Evolutionary conservation across 92 coral and sea anemone genomes (phyloP).

Genomic region (Actinernus sp.): DNA sequence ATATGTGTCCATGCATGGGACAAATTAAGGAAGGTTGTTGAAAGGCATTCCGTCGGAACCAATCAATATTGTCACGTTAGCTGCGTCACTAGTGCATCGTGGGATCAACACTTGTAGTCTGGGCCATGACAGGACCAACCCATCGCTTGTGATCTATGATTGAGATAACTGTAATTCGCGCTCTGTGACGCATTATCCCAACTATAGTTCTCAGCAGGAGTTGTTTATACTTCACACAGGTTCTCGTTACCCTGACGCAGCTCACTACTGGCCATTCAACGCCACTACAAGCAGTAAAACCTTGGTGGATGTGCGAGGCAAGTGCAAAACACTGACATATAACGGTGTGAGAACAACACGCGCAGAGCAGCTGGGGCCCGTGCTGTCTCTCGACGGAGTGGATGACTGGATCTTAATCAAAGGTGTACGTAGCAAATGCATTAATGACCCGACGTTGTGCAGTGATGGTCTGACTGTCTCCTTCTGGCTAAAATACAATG

Average conservation of each 20-base stretch:
- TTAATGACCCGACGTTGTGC: slow-evolving; percentile 78
- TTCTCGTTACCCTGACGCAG: slow-evolving; percentile 60
- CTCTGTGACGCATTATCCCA: too few relatives aligned
- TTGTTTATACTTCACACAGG: too few relatives aligned
- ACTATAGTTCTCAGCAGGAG: too few relatives aligned
- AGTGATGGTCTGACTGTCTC: slow-evolving; percentile 83
- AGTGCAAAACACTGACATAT: slow-evolving; percentile 23
- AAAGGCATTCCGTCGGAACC: too few relatives aligned
- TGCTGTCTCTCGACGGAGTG: slow-evolving; percentile 73
- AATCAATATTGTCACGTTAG: too few relatives aligned
- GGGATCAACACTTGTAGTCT: too few relatives aligned
- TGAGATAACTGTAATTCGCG: too few relatives aligned
- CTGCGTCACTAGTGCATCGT: too few relatives aligned
- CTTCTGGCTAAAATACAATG: slow-evolving; percentile 81
- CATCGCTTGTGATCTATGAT: too few relatives aligned
- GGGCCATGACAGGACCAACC: too few relatives aligned
- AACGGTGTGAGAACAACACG: slow-evolving; percentile 67
- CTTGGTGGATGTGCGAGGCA: slow-evolving; percentile 76
- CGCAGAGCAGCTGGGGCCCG: slow-evolving; percentile 85
- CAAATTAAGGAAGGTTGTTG: too few relatives aligned
- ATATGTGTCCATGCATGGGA: too few relatives aligned
- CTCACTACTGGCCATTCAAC: slow-evolving; percentile 83
- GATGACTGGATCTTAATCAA: slow-evolving; percentile 53
- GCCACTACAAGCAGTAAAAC: slow-evolving; percentile 16
- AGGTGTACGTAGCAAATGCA: slow-evolving; percentile 51